Base-by-base conservation (phyloP, 1,140 invertebrate species). In the Camponotus floridanus region DNA sequence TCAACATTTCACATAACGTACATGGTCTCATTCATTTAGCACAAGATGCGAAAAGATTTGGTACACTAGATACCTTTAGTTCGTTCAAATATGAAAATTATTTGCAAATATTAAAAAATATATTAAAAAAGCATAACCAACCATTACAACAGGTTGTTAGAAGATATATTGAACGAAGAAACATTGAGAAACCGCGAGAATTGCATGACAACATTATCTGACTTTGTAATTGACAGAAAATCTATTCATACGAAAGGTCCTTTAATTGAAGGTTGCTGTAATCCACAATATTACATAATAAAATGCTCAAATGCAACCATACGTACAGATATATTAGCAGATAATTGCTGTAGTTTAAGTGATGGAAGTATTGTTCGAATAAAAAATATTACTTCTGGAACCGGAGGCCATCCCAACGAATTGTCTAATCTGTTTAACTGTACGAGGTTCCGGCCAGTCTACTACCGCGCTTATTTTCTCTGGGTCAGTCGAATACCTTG, bases 231-330 rank as follows among this genome's bases (percentile, higher is more conserved):
- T 2, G 42, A 70, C 42, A 26, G 15, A 33, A 31, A 48, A 31
- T 71, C 13, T 8, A 71, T 3, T 51, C 68, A 71, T 51, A 33
- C 3, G 0, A 51, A 31, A 18, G 68, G 68, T 3, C 45, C 68
- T 51, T 71, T 71, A 71, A 33, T 71, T 11, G 45, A 71, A 51
- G 45, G 45, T 8, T 71, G 68, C 15, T 71, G 68, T 31, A 71
- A 71, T 18, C 45, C 68, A 1, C 68, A 71, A 18, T 71, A 71
- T 51, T 11, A 71, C 2, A 71, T 71, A 71, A 18, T 71, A 31
- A 68, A 11, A 71, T 33, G 26, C 3, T 51, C 3, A 51, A 71
- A 71, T 71, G 7, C 26, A 51, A 51, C 45, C 7, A 33, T 71
- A 33, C 42, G 45, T 4, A 70, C 8, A 2, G 68, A 71, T 51